Evolutionary conservation across 2,888 invertebrate species (phyloP), one percentile per base, ranked within the genome.

Genomic region (Dasypogon diadema): DNA sequence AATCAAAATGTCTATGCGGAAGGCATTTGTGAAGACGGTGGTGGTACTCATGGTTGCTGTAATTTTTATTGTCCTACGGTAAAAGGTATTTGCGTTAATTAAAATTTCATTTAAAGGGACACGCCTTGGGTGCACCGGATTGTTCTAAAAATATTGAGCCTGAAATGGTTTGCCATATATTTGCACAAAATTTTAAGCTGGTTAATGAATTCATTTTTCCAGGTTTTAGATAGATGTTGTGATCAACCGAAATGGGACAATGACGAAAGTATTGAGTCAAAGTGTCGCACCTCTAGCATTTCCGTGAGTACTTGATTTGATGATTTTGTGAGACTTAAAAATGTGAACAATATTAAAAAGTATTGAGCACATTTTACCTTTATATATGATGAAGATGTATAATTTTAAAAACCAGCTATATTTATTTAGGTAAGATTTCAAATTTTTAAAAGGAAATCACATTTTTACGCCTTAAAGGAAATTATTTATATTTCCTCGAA

Each of bases 191-290:
- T 56, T 2, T 24, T 24, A 5, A 56, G n/a, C 24, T 18, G 8
- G 24, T 12, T 5, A 26, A 56, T 26, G 2, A 6, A n/a, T n/a
- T 42, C n/a, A 3, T 46, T 24, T 6, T 54, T 30, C 21, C 12
- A 70, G 70, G 34, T 26, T 12, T 21, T 70, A 22, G 51, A 18
- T 34, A 18, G 22, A 6, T 70, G 70, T 30, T 70, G 70, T 14
- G 70, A 70, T 4, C 3, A 34, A 30, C 70, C 70, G 10, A 70
- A 70, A 34, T 70, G 70, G 70, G 34, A 70, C 22, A 30, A 70
- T 3, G 54, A 51, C 2, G 70, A 21, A 12, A 42, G 8, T 12
- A 54, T 34, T 8, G 54, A 54, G 18, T 5, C 16, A n/a, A 70
- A 54, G 6, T 70, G 70, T 37, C 16, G 21, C n/a, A 22, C 54